A percentile compares a stretch with the other conserved stretches of the same genome.
Evolutionary conservation across 2,888 invertebrate species (phyloP).

Genomic region (Leptopilina myrica): DNA sequence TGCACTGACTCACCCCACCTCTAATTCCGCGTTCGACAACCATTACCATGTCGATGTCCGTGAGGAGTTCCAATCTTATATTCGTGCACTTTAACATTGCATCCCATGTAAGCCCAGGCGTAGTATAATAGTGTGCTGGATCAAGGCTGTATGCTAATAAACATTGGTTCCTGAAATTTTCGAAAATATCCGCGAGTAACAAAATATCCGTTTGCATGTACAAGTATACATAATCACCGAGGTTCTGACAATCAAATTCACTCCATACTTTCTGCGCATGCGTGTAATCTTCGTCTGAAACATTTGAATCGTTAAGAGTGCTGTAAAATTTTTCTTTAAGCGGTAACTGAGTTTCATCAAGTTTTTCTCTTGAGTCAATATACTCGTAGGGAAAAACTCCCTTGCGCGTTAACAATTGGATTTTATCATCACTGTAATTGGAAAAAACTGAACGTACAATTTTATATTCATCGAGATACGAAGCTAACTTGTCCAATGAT

Average conservation of each 20-base stretch:
- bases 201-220: not conserved
- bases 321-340: not conserved
- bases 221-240: not conserved
- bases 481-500: not conserved
- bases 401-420: not conserved
- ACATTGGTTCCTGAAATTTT: conserved; percentile 46
- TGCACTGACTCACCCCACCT: conserved; percentile 46
- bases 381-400: conserved; percentile 15
- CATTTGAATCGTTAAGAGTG: not conserved
- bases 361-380: conserved; percentile 1
- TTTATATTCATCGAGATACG: not conserved
- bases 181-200: conserved; percentile 44
- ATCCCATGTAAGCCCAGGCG: conserved; percentile 50
- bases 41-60: conserved; percentile 16
- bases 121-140: conserved; percentile 47
- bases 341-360: not conserved
- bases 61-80: conserved; percentile 36
- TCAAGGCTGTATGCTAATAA: conserved; percentile 47
- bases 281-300: not conserved
- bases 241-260: not conserved
- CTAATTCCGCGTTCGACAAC: conserved; percentile 10
- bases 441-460: not conserved
- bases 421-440: not conserved
- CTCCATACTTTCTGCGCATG: not conserved
- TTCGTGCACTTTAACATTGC: conserved; percentile 51